A percentile compares a stretch with the other conserved stretches of the same genome.
Conservation (phyloP, 2,797 vertebrate genomes). For the Siniperca scherzeri region DNA sequence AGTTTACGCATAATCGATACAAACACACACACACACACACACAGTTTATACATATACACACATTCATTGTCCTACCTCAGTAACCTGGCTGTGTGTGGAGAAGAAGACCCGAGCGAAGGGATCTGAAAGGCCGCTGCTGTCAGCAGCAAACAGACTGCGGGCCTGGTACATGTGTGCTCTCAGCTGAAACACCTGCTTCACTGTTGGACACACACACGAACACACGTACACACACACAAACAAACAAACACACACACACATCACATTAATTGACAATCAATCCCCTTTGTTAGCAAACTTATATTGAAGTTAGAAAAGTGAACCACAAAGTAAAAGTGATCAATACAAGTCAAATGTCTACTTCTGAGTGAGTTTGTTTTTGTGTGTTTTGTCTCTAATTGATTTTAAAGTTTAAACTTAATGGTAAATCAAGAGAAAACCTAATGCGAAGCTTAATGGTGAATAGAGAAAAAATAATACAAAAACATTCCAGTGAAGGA, state of each 20-base stretch:
- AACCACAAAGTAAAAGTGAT: conserved; percentile 11
- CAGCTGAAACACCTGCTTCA: conserved; percentile 97
- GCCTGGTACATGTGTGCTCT: conserved; percentile 99
- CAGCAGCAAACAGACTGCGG: conserved; percentile 94
- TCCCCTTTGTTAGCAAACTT: background rate
- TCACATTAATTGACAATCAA: conserved; percentile 13
- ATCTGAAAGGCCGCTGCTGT: conserved; percentile 96
- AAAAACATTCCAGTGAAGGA: background rate
- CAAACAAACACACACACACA: conserved; percentile 13
- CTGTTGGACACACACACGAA: conserved; percentile 77
- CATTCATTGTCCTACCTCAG: conserved; percentile 87
- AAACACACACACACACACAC: background rate
- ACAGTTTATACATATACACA: background rate
- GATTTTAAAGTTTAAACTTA: conserved; percentile 33
- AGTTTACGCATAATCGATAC: background rate
- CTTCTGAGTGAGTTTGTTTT: conserved; percentile 4
- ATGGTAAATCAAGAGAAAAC: background rate
- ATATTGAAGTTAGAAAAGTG: conserved; percentile 6
- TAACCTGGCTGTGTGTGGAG: conserved; percentile 97
- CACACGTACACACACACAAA: conserved; percentile 20
- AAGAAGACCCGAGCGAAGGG: conserved; percentile 98
- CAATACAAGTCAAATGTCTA: conserved; percentile 12
- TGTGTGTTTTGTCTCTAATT: conserved; percentile 10
- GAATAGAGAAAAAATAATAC: background rate
- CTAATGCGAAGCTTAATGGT: background rate